Conservation (phyloP, 2,797 vertebrate species). For the Chaenodraco wilsoni region DNA sequence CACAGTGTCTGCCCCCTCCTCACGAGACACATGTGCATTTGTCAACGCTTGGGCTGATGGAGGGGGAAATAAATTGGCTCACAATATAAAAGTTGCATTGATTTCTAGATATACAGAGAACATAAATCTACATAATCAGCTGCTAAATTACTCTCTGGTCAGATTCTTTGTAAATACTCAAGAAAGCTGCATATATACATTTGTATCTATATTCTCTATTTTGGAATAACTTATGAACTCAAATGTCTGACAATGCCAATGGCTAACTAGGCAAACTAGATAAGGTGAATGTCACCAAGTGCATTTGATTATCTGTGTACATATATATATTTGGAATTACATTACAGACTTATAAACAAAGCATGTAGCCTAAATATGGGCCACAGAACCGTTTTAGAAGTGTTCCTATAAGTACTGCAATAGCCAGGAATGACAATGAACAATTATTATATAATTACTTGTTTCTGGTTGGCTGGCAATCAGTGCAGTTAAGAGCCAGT, state of each 20-base stretch:
- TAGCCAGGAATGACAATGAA: neutral
- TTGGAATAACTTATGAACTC: neutral
- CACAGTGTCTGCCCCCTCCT: slow-evolving; percentile 40
- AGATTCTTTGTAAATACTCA: neutral
- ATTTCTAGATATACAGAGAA: neutral
- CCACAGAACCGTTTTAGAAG: neutral
- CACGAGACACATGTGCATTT: slow-evolving; percentile 34
- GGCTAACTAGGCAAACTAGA: no score
- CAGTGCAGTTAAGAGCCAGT: neutral
- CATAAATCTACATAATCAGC: neutral
- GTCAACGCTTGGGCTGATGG: slow-evolving; percentile 54
- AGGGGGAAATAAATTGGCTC: slow-evolving; percentile 50
- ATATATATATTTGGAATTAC: neutral
- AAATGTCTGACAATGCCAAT: no score
- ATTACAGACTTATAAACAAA: neutral
- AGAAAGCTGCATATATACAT: slow-evolving; percentile 4
- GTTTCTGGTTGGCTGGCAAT: neutral
- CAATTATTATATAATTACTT: no score
- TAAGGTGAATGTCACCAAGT: neutral
- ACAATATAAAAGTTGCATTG: slow-evolving; percentile 15
- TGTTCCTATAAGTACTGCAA: neutral
- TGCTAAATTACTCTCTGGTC: slow-evolving; percentile 4
- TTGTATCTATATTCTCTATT: slow-evolving; percentile 16
- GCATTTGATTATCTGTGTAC: neutral
- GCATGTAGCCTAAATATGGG: neutral